A percentile compares a stretch with the other conserved stretches of the same genome.
Conservation (phyloP, 2,888 invertebrate species). For the Sarcophaga subvicina region DNA sequence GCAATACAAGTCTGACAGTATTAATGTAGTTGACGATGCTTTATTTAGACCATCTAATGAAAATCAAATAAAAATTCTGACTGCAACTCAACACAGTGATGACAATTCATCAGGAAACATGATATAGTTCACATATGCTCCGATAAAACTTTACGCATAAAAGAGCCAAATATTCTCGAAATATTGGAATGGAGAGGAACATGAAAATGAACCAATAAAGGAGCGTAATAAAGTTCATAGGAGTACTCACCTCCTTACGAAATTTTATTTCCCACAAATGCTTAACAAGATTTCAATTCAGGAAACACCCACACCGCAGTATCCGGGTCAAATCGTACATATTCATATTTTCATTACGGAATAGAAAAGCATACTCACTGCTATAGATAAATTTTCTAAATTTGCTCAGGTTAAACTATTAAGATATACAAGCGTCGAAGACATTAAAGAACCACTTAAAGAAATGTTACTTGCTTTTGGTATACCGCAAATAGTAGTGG, state of each 20-base stretch:
- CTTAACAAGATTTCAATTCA: conserved; percentile 24
- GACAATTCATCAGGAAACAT: conserved; percentile 65
- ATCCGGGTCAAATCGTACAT: conserved; percentile 37
- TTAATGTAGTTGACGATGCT: too few relatives aligned
- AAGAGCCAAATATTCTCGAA: not conserved
- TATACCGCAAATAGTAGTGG: conserved; percentile 28
- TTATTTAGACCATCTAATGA: not conserved
- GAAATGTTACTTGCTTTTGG: not conserved
- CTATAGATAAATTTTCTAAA: conserved; percentile 46
- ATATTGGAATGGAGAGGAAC: too few relatives aligned
- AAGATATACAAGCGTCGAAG: conserved; percentile 23
- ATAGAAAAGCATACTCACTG: conserved; percentile 43
- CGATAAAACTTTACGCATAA: conserved; percentile 59
- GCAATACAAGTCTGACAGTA: conserved; percentile 50
- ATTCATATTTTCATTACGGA: conserved; percentile 41
- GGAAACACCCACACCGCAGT: conserved; percentile 39
- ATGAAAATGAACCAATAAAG: too few relatives aligned
- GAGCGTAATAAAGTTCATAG: too few relatives aligned
- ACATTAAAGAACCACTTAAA: not conserved
- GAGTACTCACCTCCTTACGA: conserved; percentile 21
- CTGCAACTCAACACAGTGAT: not conserved
- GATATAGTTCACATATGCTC: conserved; percentile 50
- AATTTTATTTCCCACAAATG: not conserved
- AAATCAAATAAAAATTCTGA: conserved; percentile 53
- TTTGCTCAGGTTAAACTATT: conserved; percentile 40